phyloP scores from a whole-genome alignment of 2,888 invertebrate genomes.

The Zygogramma bicolorata region DNA sequence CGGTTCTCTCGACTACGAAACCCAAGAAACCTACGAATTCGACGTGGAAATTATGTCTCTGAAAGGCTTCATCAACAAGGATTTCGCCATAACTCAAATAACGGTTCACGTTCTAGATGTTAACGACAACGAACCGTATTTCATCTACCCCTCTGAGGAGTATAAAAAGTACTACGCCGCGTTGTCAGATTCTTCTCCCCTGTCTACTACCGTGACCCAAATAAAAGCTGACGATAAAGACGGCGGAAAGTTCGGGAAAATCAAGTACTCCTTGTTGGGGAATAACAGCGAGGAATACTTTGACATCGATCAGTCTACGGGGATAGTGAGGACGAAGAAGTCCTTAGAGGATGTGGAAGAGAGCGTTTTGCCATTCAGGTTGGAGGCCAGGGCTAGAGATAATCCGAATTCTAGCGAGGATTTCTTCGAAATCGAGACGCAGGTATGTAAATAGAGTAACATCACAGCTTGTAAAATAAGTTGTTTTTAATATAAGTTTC shows the following conservation, averaged over 20 bases:
- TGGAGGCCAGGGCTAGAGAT: constrained; percentile 80
- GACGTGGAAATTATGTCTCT: constrained; percentile 84
- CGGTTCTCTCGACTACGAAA: constrained; percentile 84
- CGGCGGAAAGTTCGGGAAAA: constrained; percentile 83
- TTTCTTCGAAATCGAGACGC: constrained; percentile 70
- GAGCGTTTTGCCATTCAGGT: constrained; percentile 74
- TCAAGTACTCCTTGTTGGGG: constrained; percentile 74
- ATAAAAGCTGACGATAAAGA: constrained; percentile 86
- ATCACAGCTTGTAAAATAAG: too few species aligned
- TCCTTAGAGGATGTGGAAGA: constrained; percentile 77
- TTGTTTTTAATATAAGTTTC: too few species aligned
- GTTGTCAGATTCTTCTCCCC: constrained; percentile 78
- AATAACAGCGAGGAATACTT: constrained; percentile 74
- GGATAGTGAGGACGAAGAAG: constrained; percentile 80
- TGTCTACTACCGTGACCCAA: constrained; percentile 77
- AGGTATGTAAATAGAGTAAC: too few species aligned
- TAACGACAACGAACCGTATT: constrained; percentile 90
- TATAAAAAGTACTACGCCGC: constrained; percentile 84
- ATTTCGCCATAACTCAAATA: constrained; percentile 79
- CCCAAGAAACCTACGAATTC: constrained; percentile 77
- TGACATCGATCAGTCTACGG: constrained; percentile 78
- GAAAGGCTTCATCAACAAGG: constrained; percentile 84
- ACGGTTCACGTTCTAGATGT: constrained; percentile 87
- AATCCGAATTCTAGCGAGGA: constrained; percentile 76
- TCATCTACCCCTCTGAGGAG: constrained; percentile 73